phyloP scores from a whole-genome alignment of 2,113 vertebrate species.

The Sylvietta virens region DNA sequence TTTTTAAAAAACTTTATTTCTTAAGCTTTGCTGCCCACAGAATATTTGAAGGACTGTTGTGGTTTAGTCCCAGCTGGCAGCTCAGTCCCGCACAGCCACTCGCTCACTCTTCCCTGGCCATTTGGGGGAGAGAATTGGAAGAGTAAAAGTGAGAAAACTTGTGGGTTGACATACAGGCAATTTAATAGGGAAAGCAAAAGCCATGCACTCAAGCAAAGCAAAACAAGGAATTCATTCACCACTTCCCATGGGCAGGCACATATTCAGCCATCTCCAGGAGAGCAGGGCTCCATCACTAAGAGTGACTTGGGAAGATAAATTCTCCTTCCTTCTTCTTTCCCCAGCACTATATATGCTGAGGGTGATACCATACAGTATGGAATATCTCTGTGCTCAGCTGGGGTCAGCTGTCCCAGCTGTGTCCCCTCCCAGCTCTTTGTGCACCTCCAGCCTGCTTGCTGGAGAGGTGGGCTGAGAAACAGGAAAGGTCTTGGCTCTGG shows the following conservation, averaged over 20 bases:
- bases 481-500: background rate
- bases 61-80: background rate
- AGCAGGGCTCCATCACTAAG: background rate
- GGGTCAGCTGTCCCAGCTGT: background rate
- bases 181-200: background rate
- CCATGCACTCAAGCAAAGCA: background rate
- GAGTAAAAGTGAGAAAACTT: background rate
- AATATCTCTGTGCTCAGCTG: background rate
- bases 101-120: fast-evolving
- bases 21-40: background rate
- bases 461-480: background rate
- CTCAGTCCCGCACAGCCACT: background rate
- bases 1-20: background rate
- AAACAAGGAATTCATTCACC: background rate
- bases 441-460: background rate
- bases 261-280: background rate
- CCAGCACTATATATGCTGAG: background rate
- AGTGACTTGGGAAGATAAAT: background rate
- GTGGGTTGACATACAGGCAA: background rate
- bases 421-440: background rate
- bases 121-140: background rate
- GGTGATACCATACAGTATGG: background rate
- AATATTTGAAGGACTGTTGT: background rate
- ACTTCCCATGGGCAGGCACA: background rate
- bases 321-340: background rate